These are phyloP conservation scores for Stomorhina lunata DNA, from an alignment of 2,888 invertebrate genomes.

Conservation along the genomic window DNA sequence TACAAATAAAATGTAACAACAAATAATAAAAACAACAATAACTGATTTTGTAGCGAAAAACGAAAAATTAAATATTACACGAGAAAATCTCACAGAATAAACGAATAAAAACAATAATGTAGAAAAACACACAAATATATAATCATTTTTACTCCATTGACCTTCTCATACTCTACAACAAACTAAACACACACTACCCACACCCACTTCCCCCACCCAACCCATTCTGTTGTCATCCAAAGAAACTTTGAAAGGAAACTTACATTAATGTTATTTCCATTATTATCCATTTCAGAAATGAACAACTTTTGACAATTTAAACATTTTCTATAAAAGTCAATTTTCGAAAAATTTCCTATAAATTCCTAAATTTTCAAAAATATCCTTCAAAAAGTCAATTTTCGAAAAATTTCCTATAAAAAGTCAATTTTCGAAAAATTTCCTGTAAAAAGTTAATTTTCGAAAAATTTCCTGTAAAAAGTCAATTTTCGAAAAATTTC, in stretches of 20 bases:
- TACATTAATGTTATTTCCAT: neutral
- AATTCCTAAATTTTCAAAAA: too few species aligned
- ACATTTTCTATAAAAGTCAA: too few species aligned
- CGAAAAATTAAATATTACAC: slow-evolving; percentile 18
- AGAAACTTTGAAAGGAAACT: neutral
- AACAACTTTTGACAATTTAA: neutral
- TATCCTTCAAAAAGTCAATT: too few species aligned
- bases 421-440: too few species aligned
- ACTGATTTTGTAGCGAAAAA: neutral
- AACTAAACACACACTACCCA: neutral
- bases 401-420: too few species aligned
- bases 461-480: too few species aligned
- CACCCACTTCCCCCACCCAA: neutral
- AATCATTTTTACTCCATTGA: slow-evolving; percentile 52
- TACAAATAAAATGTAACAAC: slow-evolving; percentile 14
- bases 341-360: too few species aligned
- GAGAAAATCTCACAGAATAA: slow-evolving; percentile 4
- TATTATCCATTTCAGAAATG: slow-evolving; percentile 19
- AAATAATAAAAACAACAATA: slow-evolving; percentile 15
- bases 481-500: too few species aligned
- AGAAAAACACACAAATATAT: neutral
- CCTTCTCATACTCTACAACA: slow-evolving; percentile 52
- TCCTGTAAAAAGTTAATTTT: too few species aligned
- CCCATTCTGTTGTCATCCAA: neutral
- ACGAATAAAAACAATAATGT: neutral